Conservation (phyloP, 1,140 invertebrate genomes). For the Drosophila varians region DNA sequence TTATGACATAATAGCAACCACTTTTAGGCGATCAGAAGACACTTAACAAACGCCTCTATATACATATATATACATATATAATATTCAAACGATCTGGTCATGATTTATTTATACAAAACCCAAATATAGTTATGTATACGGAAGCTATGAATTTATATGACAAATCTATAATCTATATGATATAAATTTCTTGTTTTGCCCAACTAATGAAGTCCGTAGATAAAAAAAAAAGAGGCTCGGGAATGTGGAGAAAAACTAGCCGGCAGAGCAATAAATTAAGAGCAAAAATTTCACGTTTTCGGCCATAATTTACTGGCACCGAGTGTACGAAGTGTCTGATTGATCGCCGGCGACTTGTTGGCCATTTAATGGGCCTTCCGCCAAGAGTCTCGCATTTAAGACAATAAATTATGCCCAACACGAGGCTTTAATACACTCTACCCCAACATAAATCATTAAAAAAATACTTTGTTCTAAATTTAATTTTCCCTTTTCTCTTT, state of each 20-base stretch:
- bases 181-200: slow-evolving; percentile 33
- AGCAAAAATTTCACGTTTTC: slow-evolving; percentile 43
- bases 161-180: slow-evolving; percentile 65
- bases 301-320: slow-evolving; percentile 35
- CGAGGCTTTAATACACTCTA: slow-evolving; percentile 32
- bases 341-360: slow-evolving; percentile 68
- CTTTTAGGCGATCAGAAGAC: slow-evolving; percentile 28
- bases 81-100: slow-evolving; percentile 16
- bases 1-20: slow-evolving; percentile 70
- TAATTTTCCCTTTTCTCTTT: slow-evolving; percentile 9
- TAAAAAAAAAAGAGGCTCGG: background rate
- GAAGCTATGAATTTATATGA: slow-evolving; percentile 61
- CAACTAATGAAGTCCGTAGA: slow-evolving; percentile 40
- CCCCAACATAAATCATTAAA: slow-evolving; percentile 32
- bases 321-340: slow-evolving; percentile 52
- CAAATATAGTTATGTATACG: slow-evolving; percentile 37
- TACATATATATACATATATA: no score
- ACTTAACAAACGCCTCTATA: no score
- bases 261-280: slow-evolving; percentile 60
- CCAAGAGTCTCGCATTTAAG: slow-evolving; percentile 72
- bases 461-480: slow-evolving; percentile 48
- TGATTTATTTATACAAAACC: slow-evolving; percentile 59
- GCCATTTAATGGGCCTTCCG: slow-evolving; percentile 67
- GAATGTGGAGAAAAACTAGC: slow-evolving; percentile 40
- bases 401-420: slow-evolving; percentile 35